Evolutionary conservation across 2,888 invertebrate species (phyloP).

Genomic region (Papilio protenor): DNA sequence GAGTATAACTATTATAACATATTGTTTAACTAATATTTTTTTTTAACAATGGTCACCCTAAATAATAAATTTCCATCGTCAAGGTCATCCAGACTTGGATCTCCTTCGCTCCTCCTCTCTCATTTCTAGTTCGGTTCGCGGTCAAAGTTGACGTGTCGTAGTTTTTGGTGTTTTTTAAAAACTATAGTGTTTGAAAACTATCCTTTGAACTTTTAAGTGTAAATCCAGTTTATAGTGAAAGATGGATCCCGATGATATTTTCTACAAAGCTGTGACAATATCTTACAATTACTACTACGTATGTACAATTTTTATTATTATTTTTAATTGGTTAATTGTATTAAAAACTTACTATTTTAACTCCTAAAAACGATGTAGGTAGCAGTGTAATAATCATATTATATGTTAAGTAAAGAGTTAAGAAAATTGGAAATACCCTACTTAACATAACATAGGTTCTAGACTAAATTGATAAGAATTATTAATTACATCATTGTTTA

Average conservation of each 20-base stretch:
- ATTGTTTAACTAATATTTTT: no score
- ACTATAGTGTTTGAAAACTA: not conserved
- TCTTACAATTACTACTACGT: not conserved
- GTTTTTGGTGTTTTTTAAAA: not conserved
- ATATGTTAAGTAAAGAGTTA: not conserved
- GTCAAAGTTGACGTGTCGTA: not conserved
- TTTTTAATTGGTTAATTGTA: not conserved
- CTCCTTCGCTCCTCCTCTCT: not conserved
- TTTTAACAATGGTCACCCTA: no score
- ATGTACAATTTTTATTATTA: not conserved
- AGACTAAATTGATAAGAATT: not conserved
- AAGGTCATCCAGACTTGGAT: not conserved
- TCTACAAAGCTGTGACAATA: not conserved
- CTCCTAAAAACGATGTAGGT: not conserved
- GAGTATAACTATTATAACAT: no score
- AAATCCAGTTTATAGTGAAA: not conserved
- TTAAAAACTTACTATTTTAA: not conserved
- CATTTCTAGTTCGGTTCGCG: not conserved
- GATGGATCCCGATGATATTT: not conserved
- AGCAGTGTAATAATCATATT: no score
- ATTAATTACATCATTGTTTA: not conserved
- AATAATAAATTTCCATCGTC: not conserved
- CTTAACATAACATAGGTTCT: not conserved
- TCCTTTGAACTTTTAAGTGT: not conserved
- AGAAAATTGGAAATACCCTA: not conserved